Conservation (phyloP, 1,140 invertebrate genomes). For the Brachystomella parvula region DNA sequence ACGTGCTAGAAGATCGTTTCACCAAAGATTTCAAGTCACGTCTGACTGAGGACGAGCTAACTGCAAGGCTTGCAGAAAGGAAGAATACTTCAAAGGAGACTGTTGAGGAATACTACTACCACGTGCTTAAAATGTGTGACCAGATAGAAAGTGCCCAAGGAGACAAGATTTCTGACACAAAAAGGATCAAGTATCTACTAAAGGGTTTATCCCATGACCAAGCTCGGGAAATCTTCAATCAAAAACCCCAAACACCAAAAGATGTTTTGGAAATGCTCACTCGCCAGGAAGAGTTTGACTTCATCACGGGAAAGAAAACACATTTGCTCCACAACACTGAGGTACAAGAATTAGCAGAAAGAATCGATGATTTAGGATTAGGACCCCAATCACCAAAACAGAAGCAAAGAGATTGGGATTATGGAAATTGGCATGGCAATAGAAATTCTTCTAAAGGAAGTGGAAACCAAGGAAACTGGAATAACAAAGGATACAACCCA, state of each 20-base stretch:
- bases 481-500: too few relatives aligned
- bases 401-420: too few relatives aligned
- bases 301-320: background rate
- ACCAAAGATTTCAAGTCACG: background rate
- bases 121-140: background rate
- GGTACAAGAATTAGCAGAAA: too few relatives aligned
- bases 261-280: background rate
- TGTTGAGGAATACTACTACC: background rate
- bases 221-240: background rate
- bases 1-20: background rate
- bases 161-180: background rate
- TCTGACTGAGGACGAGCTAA: background rate
- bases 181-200: background rate
- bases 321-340: too few relatives aligned
- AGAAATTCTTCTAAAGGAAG: too few relatives aligned
- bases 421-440: too few relatives aligned
- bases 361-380: too few relatives aligned
- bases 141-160: too few relatives aligned
- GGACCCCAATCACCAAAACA: too few relatives aligned
- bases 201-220: background rate
- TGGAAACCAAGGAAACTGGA: too few relatives aligned
- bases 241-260: background rate
- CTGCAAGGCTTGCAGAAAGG: background rate
- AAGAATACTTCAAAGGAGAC: background rate
- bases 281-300: background rate